Conservation (phyloP, 2,888 invertebrate species). For the Trilocha varians region DNA sequence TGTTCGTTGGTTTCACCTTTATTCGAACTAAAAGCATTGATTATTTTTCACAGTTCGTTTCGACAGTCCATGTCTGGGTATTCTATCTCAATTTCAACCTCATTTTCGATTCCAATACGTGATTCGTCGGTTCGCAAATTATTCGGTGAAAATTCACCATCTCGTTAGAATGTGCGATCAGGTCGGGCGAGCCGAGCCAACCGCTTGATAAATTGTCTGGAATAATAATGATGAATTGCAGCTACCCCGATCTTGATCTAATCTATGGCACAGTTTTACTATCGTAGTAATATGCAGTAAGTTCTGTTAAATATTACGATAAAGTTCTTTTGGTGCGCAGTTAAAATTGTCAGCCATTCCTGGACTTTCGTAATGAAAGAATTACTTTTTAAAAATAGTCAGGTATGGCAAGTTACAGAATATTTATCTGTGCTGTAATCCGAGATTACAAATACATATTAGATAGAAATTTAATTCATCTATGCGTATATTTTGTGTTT, state of each 20-base stretch:
- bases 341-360: too few relatives aligned
- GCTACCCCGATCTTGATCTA: conserved; percentile 59
- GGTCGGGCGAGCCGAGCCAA: conserved; percentile 64
- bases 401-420: too few relatives aligned
- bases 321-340: too few relatives aligned
- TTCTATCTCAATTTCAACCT: conserved; percentile 70
- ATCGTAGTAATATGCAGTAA: neutral
- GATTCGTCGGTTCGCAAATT: conserved; percentile 73
- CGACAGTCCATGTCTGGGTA: conserved; percentile 53
- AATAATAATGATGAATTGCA: conserved; percentile 75
- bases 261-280: conserved; percentile 50
- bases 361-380: too few relatives aligned
- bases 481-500: too few relatives aligned
- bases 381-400: too few relatives aligned
- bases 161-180: conserved; percentile 72
- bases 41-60: conserved; percentile 27
- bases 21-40: too few relatives aligned
- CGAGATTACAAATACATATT: too few relatives aligned
- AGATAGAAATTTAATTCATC: too few relatives aligned
- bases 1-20: too few relatives aligned
- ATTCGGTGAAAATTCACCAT: conserved; percentile 73
- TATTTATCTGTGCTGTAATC: too few relatives aligned
- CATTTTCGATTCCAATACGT: conserved; percentile 71
- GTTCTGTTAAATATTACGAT: too few relatives aligned
- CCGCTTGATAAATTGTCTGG: conserved; percentile 74